phyloP scores from a whole-genome alignment of 2,797 vertebrate species.

The Anabacerthia variegaticeps region DNA sequence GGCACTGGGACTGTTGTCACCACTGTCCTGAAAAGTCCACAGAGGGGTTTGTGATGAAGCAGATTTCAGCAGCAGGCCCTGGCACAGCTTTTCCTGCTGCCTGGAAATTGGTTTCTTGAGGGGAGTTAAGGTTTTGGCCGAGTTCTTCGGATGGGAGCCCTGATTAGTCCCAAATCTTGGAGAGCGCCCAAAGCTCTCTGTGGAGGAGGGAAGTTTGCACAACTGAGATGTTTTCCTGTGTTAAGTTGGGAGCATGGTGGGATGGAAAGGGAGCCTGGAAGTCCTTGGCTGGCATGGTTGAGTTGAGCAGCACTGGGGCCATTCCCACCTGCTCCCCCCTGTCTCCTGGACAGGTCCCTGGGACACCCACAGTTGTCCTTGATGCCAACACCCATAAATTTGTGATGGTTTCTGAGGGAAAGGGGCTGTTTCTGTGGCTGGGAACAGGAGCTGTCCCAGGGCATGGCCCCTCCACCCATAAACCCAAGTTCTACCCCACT shows the following conservation, averaged over 20 bases:
- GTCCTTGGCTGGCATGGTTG: not conserved
- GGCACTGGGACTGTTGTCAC: not conserved
- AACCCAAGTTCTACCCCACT: not conserved
- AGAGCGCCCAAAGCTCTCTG: not conserved
- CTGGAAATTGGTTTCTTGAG: not conserved
- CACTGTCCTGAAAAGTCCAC: not conserved
- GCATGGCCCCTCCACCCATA: not conserved
- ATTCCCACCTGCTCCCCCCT: not conserved
- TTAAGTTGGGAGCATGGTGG: not conserved
- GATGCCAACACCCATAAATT: rapidly evolving
- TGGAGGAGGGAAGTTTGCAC: not conserved
- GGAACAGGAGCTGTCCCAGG: not conserved
- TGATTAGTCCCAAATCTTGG: not conserved
- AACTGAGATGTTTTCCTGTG: not conserved
- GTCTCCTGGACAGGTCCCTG: rapidly evolving
- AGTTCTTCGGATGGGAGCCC: not conserved
- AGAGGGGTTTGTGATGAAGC: not conserved
- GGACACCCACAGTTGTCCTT: not conserved
- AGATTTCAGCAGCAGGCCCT: not conserved
- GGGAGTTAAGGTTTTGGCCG: not conserved
- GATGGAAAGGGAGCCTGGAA: not conserved
- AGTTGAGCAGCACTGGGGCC: not conserved
- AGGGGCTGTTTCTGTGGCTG: not conserved
- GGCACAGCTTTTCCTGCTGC: not conserved
- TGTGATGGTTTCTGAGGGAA: not conserved